phyloP scores from a whole-genome alignment of 2,888 invertebrate species.

The Lissonota sp. region DNA sequence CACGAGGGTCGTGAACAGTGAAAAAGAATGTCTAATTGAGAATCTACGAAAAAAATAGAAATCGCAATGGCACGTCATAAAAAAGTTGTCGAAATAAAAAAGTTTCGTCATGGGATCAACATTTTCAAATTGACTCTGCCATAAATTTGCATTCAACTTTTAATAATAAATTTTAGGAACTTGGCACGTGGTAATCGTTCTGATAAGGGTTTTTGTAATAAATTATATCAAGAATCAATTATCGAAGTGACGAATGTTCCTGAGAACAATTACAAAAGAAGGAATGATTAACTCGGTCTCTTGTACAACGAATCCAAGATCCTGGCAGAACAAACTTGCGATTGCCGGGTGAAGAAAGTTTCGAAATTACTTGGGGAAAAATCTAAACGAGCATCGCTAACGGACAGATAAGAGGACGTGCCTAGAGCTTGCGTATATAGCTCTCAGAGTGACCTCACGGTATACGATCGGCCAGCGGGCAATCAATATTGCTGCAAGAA shows the following conservation, averaged over 20 bases:
- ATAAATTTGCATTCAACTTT: too few relatives aligned
- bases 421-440: slow-evolving; percentile 15
- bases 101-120: too few relatives aligned
- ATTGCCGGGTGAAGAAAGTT: background rate
- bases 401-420: background rate
- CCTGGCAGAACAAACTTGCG: background rate
- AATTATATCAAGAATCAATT: background rate
- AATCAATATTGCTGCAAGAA: slow-evolving; percentile 51
- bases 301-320: background rate
- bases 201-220: background rate
- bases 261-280: background rate
- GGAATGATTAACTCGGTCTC: background rate
- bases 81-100: too few relatives aligned
- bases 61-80: too few relatives aligned
- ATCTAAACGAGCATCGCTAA: background rate
- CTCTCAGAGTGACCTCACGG: slow-evolving; percentile 8
- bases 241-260: background rate
- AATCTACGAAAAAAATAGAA: too few relatives aligned
- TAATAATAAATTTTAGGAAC: too few relatives aligned
- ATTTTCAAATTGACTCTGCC: too few relatives aligned
- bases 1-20: too few relatives aligned
- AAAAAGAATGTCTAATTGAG: too few relatives aligned
- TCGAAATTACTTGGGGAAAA: slow-evolving; percentile 10
- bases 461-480: slow-evolving; percentile 23
- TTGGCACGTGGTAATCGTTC: too few relatives aligned